Conservation (phyloP, 2,888 invertebrate species). For the Nesidiocoris tenuis region DNA sequence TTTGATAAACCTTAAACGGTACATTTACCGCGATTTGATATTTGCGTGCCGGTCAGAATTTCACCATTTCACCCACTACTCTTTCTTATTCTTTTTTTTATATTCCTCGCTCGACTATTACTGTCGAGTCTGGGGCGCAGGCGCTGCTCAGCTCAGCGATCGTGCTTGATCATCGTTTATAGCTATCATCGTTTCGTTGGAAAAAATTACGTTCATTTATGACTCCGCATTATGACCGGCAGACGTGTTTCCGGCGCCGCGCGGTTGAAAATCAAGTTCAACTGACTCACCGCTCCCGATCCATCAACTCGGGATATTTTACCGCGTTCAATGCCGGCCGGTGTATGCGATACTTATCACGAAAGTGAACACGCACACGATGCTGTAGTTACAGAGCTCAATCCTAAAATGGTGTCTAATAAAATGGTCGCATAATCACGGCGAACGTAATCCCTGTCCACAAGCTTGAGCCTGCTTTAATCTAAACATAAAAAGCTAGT, state of each 20-base stretch:
- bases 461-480: no score
- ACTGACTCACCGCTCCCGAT: neutral
- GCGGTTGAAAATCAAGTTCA: neutral
- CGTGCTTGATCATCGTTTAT: neutral
- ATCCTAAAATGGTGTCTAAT: no score
- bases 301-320: neutral
- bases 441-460: no score
- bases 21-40: neutral
- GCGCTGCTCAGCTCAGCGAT: neutral
- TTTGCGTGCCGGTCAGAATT: neutral
- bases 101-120: neutral
- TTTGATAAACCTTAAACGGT: neutral
- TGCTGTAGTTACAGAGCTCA: no score
- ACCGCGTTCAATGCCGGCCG: no score
- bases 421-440: no score
- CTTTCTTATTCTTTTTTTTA: neutral
- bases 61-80: neutral
- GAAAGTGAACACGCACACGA: no score
- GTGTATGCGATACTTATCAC: no score
- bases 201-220: neutral
- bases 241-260: neutral
- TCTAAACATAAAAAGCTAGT: no score
- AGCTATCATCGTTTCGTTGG: neutral
- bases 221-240: neutral
- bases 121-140: neutral